Evolutionary conservation across 2,888 invertebrate genomes (phyloP), one percentile per base, ranked within the genome.

Genomic region (Abrostola tripartita): DNA sequence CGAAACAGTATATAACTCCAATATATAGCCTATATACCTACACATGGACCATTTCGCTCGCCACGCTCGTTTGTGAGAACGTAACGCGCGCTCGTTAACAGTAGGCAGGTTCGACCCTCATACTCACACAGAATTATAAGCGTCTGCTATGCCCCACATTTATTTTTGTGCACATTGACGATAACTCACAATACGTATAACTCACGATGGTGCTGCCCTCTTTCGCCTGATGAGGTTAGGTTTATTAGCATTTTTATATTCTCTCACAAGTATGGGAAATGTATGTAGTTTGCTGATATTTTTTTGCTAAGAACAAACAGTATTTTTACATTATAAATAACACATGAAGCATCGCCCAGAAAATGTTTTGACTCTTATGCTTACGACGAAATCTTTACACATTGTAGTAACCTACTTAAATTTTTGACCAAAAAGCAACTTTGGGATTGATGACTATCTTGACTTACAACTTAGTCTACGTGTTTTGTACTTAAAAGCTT

Each of bases 111-210:
- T 71, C 65, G 74, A 55, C 52, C 73, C 61, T 49, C 52, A 54
- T 61, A 73, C 69, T 14, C 65, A 57, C 61, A 14, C 24, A 10
- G 71, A 72, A 72, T 72, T 72, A 72, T 74, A 72, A 72, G 61
- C 37, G 54, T 40, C 50, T 50, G 44, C 58, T 40, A 35, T 50
- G 52, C 24, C 44, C 55, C 65, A 55, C 61, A 50, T 61, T 55
- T 74, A 55, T 74, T 69, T 65, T 58, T 58, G 36, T 10, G 35
- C n/a, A 9, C 35, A 14, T 24, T 12, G n/a, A 37, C 10, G 37
- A 52, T 38, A 24, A 14, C 52, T 52, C 12, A 52, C 52, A 52
- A n/a, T 52, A 51, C 37, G 12, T 52, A 11, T 52, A 40, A 52
- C 40, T 47, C 24, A 47, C 44, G 14, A 24, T 47, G 24, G 24